phyloP scores from a whole-genome alignment of 2,113 vertebrate species.

The Hydrochoerus hydrochaeris region DNA sequence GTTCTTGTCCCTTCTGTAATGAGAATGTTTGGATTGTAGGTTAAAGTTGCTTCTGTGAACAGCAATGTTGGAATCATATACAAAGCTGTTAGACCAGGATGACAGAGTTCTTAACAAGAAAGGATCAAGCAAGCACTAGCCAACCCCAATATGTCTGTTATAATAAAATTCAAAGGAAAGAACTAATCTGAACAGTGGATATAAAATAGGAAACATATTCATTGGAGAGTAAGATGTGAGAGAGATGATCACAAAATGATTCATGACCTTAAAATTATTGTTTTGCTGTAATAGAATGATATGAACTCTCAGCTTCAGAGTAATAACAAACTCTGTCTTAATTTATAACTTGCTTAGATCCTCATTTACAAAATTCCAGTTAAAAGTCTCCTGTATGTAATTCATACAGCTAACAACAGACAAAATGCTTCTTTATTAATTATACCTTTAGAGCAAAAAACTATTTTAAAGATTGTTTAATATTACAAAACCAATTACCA shows the following conservation, averaged over 20 bases:
- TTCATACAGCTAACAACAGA: not conserved
- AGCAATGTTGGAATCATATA: constrained; percentile 49
- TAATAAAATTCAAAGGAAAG: constrained; percentile 68
- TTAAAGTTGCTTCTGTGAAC: constrained; percentile 74
- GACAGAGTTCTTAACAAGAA: constrained; percentile 77
- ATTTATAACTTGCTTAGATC: not conserved
- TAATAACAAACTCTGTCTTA: not conserved
- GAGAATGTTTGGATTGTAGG: constrained; percentile 68
- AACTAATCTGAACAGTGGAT: constrained; percentile 62
- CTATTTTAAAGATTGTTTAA: not conserved
- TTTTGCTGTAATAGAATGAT: not conserved
- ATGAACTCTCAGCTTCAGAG: not conserved
- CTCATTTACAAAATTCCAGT: not conserved
- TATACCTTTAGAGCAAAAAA: not conserved
- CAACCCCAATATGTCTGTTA: constrained; percentile 79
- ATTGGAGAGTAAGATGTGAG: not conserved
- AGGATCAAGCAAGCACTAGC: constrained; percentile 53
- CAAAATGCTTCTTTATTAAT: not conserved
- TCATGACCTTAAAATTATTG: not conserved
- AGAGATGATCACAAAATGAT: not conserved
- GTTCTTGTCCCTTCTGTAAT: not conserved
- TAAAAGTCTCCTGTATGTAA: not conserved
- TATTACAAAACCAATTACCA: not conserved
- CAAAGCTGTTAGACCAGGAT: constrained; percentile 59
- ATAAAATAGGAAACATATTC: not conserved